These are phyloP conservation scores for Eurytoma californica DNA, from an alignment of 2,888 invertebrate genomes.

Conservation along the genomic window DNA sequence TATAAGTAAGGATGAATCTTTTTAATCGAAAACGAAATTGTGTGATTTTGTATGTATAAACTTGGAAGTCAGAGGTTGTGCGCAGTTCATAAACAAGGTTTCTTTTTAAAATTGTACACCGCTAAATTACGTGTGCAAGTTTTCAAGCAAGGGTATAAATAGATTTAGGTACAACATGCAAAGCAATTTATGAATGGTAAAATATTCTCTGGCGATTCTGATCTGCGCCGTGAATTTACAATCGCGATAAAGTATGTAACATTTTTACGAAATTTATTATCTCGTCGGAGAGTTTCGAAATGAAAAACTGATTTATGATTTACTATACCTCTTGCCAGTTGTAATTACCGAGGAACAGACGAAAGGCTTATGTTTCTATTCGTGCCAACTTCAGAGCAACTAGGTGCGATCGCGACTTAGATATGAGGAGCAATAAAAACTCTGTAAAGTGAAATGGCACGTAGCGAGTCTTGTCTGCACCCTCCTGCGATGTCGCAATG, in stretches of 20 bases:
- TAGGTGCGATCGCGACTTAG: constrained; percentile 22
- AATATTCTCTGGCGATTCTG: constrained; percentile 39
- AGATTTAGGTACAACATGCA: constrained; percentile 35
- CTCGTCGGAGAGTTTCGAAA: constrained; percentile 31
- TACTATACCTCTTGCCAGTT: not conserved
- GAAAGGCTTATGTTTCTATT: constrained; percentile 48
- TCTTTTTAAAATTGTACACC: not conserved
- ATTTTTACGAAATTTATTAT: constrained; percentile 43
- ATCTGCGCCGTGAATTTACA: constrained; percentile 46
- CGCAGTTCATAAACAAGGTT: not conserved
- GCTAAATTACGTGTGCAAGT: constrained; percentile 27
- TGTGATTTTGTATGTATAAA: no score
- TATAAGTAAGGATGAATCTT: no score
- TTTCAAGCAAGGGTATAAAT: constrained; percentile 47
- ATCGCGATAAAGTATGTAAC: constrained; percentile 38
- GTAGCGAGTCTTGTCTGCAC: constrained; percentile 19
- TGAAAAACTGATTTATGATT: constrained; percentile 34
- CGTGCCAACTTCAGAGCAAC: constrained; percentile 7
- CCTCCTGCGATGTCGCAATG: constrained; percentile 10
- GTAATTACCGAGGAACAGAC: constrained; percentile 12
- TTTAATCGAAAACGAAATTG: no score
- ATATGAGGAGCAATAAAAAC: constrained; percentile 33
- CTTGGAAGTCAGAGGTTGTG: no score
- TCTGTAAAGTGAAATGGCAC: constrained; percentile 36
- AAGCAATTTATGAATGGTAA: constrained; percentile 46